Base-by-base conservation (phyloP, 2,888 invertebrate species). In the Drosophila diplacantha region DNA sequence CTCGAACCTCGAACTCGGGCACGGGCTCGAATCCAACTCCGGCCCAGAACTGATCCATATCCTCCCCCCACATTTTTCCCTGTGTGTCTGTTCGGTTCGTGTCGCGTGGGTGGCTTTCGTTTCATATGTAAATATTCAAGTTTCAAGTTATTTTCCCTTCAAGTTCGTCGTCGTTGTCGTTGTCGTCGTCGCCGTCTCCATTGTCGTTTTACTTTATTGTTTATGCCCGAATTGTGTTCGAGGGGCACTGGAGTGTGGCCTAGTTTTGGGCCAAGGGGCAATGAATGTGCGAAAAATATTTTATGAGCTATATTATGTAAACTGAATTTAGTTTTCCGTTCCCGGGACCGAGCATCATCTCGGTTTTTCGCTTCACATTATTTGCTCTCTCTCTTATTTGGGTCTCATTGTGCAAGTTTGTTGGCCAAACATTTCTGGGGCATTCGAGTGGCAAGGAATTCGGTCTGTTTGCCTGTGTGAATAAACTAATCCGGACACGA, bases 91-190 rank as follows among this genome's bases (percentile, higher is more conserved):
- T 65, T 59, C 69, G 64, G 67, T 65, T 69, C 71, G 72, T 76
- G 83, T 73, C 65, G 74, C 60, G 74, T 68, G 79, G 75, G 62
- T 73, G 73, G 73, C 43, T 73, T 61, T 71, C 64, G 80, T 78
- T 80, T 83, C 83, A 83, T 80, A 80, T 83, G 83, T 83, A 83
- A 81, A 81, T 75, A 71, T 75, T 64, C 76, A 65, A 82, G 83
- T 81, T 75, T 83, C 71, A 73, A 78, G 81, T 81, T 79, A 75
- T 79, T 79, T 83, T 78, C 60, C 68, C 75, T 71, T 76, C 71
- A 75, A 81, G 76, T 72, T 75, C 74, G 69, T 69, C 43, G 26
- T 75, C 73, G 63, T 68, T 63, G 67, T 70, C 54, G 41, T 26
- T 31, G 75, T 77, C 74, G 67, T 69, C 73, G 77, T 70, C 44